Evolutionary conservation across 2,113 vertebrate species (phyloP).

Genomic region (Geococcyx californianus): DNA sequence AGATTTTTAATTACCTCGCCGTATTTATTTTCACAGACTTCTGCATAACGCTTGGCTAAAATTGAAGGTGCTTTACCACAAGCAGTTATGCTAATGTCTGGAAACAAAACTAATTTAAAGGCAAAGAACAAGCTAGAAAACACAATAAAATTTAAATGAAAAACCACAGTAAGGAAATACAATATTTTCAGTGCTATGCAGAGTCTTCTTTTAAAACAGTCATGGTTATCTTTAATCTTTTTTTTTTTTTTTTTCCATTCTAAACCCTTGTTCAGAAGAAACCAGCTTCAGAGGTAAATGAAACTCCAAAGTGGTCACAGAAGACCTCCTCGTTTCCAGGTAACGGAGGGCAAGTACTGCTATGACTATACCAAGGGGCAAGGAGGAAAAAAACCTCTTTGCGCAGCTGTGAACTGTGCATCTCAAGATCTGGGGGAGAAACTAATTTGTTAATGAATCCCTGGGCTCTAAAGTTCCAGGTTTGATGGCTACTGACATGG

Average conservation of each 20-base stretch:
- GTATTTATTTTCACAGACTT: neutral
- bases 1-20: neutral
- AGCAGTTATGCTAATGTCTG: constrained; percentile 49
- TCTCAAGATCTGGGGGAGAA: neutral
- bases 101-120: constrained; percentile 46
- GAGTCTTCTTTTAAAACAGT: neutral
- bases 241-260: neutral
- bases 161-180: neutral
- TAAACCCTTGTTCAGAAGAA: neutral
- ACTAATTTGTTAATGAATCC: neutral
- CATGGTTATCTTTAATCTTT: neutral
- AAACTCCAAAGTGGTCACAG: neutral
- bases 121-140: constrained; percentile 42
- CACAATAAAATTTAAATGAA: constrained; percentile 11
- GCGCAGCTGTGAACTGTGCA: neutral
- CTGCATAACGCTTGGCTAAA: neutral
- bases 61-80: constrained; percentile 20
- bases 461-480: neutral
- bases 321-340: neutral
- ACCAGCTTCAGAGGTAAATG: neutral
- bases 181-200: neutral
- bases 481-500: neutral
- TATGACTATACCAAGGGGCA: neutral
- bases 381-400: neutral
- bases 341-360: neutral